A percentile compares a stretch with the other conserved stretches of the same genome.
Evolutionary conservation across 2,797 vertebrate species (phyloP).

Genomic region (Gobio occitaniae): DNA sequence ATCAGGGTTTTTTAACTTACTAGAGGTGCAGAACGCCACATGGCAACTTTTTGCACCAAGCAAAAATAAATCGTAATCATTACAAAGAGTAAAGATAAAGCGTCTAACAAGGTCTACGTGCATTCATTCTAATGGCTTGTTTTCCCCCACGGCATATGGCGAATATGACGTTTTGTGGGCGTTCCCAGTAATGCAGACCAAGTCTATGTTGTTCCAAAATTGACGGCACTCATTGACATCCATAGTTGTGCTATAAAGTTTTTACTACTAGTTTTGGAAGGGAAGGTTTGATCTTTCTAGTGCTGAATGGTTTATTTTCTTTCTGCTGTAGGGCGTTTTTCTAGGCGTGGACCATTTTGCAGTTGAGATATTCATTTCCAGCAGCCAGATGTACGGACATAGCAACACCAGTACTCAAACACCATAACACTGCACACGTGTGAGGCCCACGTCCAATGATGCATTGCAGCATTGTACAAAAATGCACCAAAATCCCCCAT

Average conservation of each 20-base stretch:
- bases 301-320: slow-evolving; percentile 3
- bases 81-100: too few species aligned
- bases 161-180: too few species aligned
- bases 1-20: too few species aligned
- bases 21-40: too few species aligned
- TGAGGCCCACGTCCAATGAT: not conserved
- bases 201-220: too few species aligned
- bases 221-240: too few species aligned
- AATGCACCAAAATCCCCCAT: not conserved
- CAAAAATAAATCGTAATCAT: too few species aligned
- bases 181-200: too few species aligned
- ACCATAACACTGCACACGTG: slow-evolving; percentile 7
- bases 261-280: not conserved
- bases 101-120: too few species aligned
- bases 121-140: too few species aligned
- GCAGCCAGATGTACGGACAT: slow-evolving; percentile 20
- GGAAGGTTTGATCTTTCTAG: not conserved
- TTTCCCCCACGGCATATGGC: too few species aligned
- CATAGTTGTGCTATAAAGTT: not conserved
- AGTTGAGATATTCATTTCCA: not conserved
- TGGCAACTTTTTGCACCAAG: too few species aligned
- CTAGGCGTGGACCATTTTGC: slow-evolving; percentile 12
- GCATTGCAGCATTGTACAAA: not conserved
- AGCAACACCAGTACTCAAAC: slow-evolving; percentile 21
- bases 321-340: not conserved